Evolutionary conservation across 2,113 vertebrate genomes (phyloP).

Genomic region (Opisthocomus hoazin): DNA sequence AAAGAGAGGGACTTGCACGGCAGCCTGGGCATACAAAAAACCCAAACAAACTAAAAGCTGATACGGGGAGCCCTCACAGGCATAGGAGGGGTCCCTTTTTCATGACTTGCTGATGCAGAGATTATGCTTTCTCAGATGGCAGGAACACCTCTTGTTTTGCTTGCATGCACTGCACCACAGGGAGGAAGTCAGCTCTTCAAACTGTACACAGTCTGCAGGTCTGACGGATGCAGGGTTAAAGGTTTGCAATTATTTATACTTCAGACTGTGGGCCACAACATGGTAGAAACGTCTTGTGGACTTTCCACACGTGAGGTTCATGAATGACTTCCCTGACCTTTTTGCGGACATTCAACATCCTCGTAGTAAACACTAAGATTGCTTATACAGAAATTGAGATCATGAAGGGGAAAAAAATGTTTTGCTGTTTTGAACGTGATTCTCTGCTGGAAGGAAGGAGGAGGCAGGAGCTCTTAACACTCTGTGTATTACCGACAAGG

Average conservation of each 20-base stretch:
- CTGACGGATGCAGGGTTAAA: background rate
- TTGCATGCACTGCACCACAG: background rate
- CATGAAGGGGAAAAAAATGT: background rate
- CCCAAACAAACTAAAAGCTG: background rate
- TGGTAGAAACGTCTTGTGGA: background rate
- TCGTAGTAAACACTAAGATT: slow-evolving; percentile 6
- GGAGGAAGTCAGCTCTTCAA: background rate
- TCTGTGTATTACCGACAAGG: background rate
- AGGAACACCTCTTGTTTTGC: background rate
- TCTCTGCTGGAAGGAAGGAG: background rate
- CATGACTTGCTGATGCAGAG: background rate
- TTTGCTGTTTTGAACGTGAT: background rate
- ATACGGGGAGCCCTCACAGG: background rate
- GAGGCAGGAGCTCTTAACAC: background rate
- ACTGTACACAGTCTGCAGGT: accelerated
- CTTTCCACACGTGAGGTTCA: background rate
- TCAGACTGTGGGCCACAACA: background rate
- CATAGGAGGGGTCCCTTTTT: background rate
- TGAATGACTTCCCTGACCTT: background rate
- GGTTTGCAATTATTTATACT: background rate
- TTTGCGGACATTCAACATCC: background rate
- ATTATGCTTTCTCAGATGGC: background rate
- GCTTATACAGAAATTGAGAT: slow-evolving; percentile 16
- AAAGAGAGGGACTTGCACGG: background rate
- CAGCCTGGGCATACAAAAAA: background rate